These are phyloP conservation scores for Kryphioiulus occultus DNA, from an alignment of 2,888 invertebrate species.

Conservation along the genomic window DNA sequence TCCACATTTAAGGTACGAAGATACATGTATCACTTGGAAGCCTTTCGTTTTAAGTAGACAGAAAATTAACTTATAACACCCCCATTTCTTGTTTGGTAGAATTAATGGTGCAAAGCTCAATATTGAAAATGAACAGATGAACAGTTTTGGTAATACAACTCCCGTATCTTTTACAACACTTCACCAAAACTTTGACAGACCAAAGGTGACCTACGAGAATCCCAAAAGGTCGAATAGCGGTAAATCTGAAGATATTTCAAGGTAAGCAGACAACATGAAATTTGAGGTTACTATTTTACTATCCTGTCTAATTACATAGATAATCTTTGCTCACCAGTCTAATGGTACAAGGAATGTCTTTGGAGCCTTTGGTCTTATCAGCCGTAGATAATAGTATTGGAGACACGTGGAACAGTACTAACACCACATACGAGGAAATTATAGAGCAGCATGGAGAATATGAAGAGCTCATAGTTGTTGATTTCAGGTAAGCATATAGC, in stretches of 20 bases:
- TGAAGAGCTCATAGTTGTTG: constrained; percentile 39
- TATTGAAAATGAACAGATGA: constrained; percentile 1
- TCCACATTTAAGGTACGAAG: constrained; percentile 31
- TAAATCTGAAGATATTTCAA: background rate
- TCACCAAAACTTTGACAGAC: background rate
- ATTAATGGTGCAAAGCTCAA: constrained; percentile 3
- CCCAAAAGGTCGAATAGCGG: background rate
- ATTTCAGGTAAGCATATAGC: constrained; percentile 9
- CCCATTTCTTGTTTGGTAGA: background rate
- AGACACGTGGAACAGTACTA: background rate
- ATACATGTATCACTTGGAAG: background rate
- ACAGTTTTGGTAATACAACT: background rate
- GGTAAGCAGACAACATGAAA: background rate
- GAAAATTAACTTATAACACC: background rate
- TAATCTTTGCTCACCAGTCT: background rate
- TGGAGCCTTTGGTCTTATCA: background rate
- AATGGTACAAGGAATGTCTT: constrained; percentile 28
- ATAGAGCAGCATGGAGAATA: constrained; percentile 46
- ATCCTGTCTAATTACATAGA: background rate
- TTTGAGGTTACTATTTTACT: background rate
- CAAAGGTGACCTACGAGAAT: background rate
- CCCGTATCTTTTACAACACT: background rate
- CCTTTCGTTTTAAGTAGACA: background rate
- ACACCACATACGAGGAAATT: constrained; percentile 33
- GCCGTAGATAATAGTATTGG: background rate